Evolutionary conservation across 2,113 vertebrate species (phyloP), one percentile per base, ranked within the genome.

Genomic region (Chiloscyllium plagiosum): DNA sequence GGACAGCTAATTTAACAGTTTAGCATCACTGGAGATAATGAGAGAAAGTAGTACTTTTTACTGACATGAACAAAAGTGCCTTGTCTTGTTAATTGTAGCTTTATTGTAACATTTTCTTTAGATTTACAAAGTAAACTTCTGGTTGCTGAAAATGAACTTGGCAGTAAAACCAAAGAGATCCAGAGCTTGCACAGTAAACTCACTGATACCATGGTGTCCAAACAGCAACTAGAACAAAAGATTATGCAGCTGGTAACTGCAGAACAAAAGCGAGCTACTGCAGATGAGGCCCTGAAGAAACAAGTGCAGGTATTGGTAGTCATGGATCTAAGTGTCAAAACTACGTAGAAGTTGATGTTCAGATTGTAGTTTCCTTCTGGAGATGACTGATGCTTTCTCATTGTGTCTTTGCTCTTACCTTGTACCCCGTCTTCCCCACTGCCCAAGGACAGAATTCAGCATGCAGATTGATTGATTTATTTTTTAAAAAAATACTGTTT

Each of bases 141-240:
- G 96, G 97, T 98, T 69, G 98, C 98, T 96, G 99, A 99, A 97
- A 97, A 97, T 0, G 98, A 98, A 96, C 97, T 98, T 96, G 97
- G 97, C 96, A 97, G 96, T 96, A 98, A 98, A 96, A 98, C 97
- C 96, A 98, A 98, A 97, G 99, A 99, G 98, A 97, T 99, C 96
- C 99, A 99, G 98, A 98, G 97, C 92, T 98, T 99, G 13, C 99
- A 98, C 97, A 98, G 98, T 98, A 99, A 97, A 96, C 98, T 99
- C 96, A 98, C 98, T 1, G 99, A 99, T 96, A 98, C 98, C 33
- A 97, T 99, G 96, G 98, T 99, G 87, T 98, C 98, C 80, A 99
- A 99, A 96, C 99, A 99, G 96, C 98, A 98, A 96, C 97, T 99
- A 97, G 99, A 99, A 96, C 98, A 99, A 97, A 98, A 98, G 97